phyloP scores from a whole-genome alignment of 1,140 invertebrate genomes.

The Drosophila littoralis region DNA sequence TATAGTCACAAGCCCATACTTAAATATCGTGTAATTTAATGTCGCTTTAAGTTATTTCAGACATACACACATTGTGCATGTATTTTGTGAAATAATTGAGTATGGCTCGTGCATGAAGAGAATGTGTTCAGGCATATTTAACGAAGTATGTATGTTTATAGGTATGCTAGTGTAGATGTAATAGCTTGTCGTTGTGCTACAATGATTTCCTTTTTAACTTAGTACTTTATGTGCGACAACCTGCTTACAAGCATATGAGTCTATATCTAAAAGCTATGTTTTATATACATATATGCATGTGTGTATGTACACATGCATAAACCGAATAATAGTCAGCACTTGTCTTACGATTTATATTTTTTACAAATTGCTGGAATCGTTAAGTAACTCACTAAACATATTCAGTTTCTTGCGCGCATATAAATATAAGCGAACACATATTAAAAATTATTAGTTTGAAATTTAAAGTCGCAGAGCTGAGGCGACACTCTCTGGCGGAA shows the following conservation, averaged over 20 bases:
- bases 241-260: background rate
- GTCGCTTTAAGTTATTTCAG: background rate
- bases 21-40: slow-evolving; percentile 52
- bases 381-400: slow-evolving; percentile 33
- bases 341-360: slow-evolving; percentile 73
- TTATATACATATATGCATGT: background rate
- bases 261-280: background rate
- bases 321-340: slow-evolving; percentile 49
- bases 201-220: slow-evolving; percentile 58
- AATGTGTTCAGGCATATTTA: slow-evolving; percentile 24
- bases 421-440: slow-evolving; percentile 55
- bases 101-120: slow-evolving; percentile 56
- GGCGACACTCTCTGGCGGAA: background rate
- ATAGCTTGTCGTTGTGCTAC: slow-evolving; percentile 54
- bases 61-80: slow-evolving; percentile 35
- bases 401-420: slow-evolving; percentile 42
- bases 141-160: background rate
- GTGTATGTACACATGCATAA: slow-evolving; percentile 28
- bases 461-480: slow-evolving; percentile 19
- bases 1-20: slow-evolving; percentile 40
- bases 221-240: slow-evolving; percentile 47
- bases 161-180: slow-evolving; percentile 17
- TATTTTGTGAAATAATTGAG: slow-evolving; percentile 75
- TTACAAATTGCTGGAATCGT: slow-evolving; percentile 70
- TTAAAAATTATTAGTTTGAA: slow-evolving; percentile 57